Percentiles rank a stretch among this genome's conserved stretches.
These are phyloP conservation scores for Bradypodion pumilum DNA, from an alignment of 2,797 vertebrate species.

Conservation along the genomic window DNA sequence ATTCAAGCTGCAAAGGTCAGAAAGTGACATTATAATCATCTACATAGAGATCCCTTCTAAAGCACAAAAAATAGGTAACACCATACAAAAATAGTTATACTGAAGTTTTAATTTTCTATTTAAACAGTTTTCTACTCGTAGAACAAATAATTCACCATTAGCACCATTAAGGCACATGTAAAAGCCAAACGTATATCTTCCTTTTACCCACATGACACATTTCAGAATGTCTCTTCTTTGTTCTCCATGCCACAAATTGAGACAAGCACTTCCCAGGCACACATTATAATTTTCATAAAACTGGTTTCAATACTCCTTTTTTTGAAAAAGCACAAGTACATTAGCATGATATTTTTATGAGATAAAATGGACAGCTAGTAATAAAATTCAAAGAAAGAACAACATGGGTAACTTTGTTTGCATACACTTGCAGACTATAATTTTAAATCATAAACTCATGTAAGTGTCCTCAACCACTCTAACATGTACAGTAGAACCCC, in stretches of 20 bases:
- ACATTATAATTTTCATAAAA: slow-evolving; percentile 36
- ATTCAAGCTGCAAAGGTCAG: slow-evolving; percentile 98
- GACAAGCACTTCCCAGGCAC: slow-evolving; percentile 32
- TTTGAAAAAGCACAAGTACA: background rate
- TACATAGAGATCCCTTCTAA: slow-evolving; percentile 95
- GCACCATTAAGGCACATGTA: slow-evolving; percentile 58
- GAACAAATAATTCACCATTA: slow-evolving; percentile 74
- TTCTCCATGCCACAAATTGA: slow-evolving; percentile 48
- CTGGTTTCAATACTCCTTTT: slow-evolving; percentile 10
- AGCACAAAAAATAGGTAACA: slow-evolving; percentile 94
- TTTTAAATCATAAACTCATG: slow-evolving; percentile 38
- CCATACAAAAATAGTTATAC: slow-evolving; percentile 88
- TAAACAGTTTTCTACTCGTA: slow-evolving; percentile 81
- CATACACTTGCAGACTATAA: background rate
- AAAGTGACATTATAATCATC: slow-evolving; percentile 99
- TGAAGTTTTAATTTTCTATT: slow-evolving; percentile 89
- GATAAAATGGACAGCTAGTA: slow-evolving; percentile 37
- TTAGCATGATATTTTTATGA: background rate
- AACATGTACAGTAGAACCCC: too few species aligned
- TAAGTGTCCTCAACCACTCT: slow-evolving; percentile 29
- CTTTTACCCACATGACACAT: slow-evolving; percentile 48
- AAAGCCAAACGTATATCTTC: slow-evolving; percentile 60
- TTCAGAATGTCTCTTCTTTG: slow-evolving; percentile 54
- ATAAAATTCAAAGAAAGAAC: slow-evolving; percentile 7
- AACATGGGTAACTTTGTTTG: background rate